Conservation (phyloP, 1,140 invertebrate species). For the Caenorhabditis briggsae region DNA sequence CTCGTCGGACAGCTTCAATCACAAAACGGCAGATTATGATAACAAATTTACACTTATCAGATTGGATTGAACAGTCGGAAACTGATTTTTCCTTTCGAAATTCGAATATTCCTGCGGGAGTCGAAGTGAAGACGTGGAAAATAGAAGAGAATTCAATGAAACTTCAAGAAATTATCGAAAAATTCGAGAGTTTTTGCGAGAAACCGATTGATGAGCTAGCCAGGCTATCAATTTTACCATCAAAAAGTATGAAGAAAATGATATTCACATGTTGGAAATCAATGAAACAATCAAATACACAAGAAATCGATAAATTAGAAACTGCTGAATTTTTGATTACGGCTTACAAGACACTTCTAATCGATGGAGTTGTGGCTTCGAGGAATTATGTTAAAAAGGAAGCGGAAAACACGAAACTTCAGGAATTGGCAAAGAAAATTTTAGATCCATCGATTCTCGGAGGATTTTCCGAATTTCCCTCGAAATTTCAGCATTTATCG, state of each 20-base stretch:
- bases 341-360: neutral
- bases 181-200: conserved; percentile 10
- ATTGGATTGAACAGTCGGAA: conserved; percentile 41
- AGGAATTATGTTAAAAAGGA: conserved; percentile 12
- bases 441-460: conserved; percentile 19
- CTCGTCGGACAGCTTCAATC: conserved; percentile 25
- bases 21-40: conserved; percentile 37
- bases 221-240: neutral
- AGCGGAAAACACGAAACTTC: neutral
- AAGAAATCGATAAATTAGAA: neutral
- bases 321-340: neutral
- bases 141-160: neutral
- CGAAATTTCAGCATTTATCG: conserved; percentile 33
- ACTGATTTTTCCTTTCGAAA: conserved; percentile 18
- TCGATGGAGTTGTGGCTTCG: conserved; percentile 22
- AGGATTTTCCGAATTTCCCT: conserved; percentile 34
- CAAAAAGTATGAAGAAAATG: conserved; percentile 13
- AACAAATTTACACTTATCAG: conserved; percentile 21
- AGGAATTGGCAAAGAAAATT: neutral
- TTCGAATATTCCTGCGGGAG: conserved; percentile 18
- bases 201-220: conserved; percentile 3
- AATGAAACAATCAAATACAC: neutral
- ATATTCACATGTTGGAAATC: conserved; percentile 35
- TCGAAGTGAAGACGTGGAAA: conserved; percentile 30
- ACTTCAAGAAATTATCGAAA: conserved; percentile 14